Percentiles rank a stretch among this genome's conserved stretches.
phyloP scores from a whole-genome alignment of 2,888 invertebrate species.

The Sphecodes monilicornis region DNA sequence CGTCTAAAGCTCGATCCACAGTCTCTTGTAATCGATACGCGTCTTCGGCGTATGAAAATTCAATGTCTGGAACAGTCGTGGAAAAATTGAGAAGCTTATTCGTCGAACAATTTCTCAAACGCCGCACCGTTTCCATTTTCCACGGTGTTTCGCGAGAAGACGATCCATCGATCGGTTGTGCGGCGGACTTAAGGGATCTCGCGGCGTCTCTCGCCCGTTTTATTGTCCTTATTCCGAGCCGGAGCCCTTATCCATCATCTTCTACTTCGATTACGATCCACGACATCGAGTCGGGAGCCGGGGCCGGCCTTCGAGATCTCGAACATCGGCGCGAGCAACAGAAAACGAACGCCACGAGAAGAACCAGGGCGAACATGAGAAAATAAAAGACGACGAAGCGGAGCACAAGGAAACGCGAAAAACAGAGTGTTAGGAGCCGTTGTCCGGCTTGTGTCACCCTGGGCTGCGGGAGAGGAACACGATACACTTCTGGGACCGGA shows the following conservation, averaged over 20 bases:
- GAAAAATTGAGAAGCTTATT: not conserved
- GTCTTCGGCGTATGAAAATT: not conserved
- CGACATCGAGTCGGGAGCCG: constrained; percentile 53
- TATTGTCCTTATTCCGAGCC: constrained; percentile 52
- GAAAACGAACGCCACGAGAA: constrained; percentile 31
- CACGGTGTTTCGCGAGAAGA: not conserved
- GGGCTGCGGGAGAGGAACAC: not conserved
- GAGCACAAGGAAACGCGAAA: constrained; percentile 26
- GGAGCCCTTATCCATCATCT: constrained; percentile 72
- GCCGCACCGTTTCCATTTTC: not conserved
- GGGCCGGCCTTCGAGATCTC: constrained; percentile 45
- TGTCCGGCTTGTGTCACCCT: not conserved
- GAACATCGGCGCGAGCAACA: constrained; percentile 42
- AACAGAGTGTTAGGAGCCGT: constrained; percentile 30
- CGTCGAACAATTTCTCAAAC: not conserved
- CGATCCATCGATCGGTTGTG: constrained; percentile 22
- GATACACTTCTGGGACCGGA: too few species aligned
- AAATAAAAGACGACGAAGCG: constrained; percentile 35
- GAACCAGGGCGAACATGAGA: not conserved
- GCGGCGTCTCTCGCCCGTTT: constrained; percentile 28
- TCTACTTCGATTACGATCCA: constrained; percentile 69
- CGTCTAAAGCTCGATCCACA: constrained; percentile 48
- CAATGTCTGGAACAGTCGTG: not conserved
- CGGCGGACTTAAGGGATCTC: constrained; percentile 39
- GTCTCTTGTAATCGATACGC: not conserved